phyloP scores from a whole-genome alignment of 1,140 invertebrate genomes.

The Papilio polyxenes region DNA sequence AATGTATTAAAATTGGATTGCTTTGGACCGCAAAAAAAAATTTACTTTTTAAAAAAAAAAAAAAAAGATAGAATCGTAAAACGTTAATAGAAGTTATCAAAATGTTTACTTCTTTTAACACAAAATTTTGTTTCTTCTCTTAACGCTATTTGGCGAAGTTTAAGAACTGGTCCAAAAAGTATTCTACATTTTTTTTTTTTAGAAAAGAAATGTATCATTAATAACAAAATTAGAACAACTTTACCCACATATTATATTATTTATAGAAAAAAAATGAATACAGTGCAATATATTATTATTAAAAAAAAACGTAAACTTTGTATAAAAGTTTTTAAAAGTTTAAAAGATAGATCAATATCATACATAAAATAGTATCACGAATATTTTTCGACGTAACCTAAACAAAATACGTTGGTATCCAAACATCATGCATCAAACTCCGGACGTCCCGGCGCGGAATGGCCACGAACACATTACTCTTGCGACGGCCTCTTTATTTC shows the following conservation, averaged over 20 bases:
- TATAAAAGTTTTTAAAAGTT: neutral
- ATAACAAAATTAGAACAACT: too few species aligned
- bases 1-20: slow-evolving; percentile 33
- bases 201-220: too few species aligned
- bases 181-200: too few species aligned
- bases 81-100: neutral
- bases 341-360: neutral
- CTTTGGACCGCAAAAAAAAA: neutral
- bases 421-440: slow-evolving; percentile 56
- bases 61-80: neutral
- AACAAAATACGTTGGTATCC: slow-evolving; percentile 38
- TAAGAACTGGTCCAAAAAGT: too few species aligned
- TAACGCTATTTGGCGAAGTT: too few species aligned
- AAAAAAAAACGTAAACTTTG: too few species aligned
- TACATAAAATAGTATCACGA: neutral
- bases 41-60: neutral
- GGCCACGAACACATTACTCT: slow-evolving; percentile 27
- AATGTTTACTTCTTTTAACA: neutral
- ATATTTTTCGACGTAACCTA: slow-evolving; percentile 6
- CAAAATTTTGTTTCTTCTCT: neutral
- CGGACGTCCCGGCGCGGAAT: slow-evolving; percentile 43
- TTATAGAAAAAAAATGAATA: too few species aligned
- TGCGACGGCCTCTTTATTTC: slow-evolving; percentile 34
- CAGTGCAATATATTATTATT: too few species aligned
- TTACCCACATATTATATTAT: too few species aligned